Conservation (phyloP, 2,888 invertebrate genomes). For the Lepidonotus clava region DNA sequence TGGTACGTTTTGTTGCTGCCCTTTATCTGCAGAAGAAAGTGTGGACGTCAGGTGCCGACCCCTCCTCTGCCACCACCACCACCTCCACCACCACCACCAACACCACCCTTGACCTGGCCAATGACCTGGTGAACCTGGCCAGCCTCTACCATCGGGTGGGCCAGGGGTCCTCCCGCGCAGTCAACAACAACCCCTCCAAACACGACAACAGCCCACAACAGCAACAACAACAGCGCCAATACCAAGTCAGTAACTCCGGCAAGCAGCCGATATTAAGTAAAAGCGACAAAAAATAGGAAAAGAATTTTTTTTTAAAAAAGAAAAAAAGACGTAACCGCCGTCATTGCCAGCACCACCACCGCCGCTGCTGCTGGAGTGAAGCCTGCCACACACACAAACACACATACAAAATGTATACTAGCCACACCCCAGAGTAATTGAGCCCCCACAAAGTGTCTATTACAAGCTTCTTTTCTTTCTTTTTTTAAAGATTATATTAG, state of each 20-base stretch:
- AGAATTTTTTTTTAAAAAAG: too few species aligned
- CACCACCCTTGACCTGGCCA: conserved; percentile 37
- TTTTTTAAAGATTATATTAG: too few species aligned
- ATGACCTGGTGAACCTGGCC: background rate
- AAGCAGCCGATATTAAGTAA: background rate
- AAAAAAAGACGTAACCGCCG: too few species aligned
- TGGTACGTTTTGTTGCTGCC: too few species aligned
- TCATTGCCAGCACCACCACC: too few species aligned
- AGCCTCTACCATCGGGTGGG: background rate
- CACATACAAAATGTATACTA: too few species aligned
- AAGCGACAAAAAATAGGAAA: too few species aligned
- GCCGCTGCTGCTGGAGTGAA: too few species aligned
- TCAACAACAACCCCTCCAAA: background rate
- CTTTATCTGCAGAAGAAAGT: conserved; percentile 33
- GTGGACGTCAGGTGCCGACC: background rate
- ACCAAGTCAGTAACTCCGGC: conserved; percentile 43
- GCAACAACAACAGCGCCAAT: conserved; percentile 1
- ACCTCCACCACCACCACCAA: conserved; percentile 37
- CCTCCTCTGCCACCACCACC: background rate
- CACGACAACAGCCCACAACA: background rate
- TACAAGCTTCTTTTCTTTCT: too few species aligned
- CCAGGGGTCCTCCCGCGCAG: background rate
- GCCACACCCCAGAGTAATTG: too few species aligned
- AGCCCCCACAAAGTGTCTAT: too few species aligned
- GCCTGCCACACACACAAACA: too few species aligned